Percentiles rank a stretch among this genome's conserved stretches.
phyloP scores from a whole-genome alignment of 2,797 vertebrate species.

The Molossus alvarezi region DNA sequence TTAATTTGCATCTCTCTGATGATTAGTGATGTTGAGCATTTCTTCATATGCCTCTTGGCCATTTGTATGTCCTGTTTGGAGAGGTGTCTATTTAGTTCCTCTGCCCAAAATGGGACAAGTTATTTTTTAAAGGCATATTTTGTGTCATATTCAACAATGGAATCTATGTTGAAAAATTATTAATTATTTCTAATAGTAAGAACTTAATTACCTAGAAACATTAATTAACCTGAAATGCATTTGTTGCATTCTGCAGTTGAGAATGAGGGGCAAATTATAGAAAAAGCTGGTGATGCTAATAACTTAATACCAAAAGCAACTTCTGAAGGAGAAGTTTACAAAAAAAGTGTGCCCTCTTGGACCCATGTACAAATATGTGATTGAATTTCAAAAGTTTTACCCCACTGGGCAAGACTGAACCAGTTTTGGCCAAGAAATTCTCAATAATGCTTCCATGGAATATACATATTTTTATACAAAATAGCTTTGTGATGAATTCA shows the following conservation, averaged over 20 bases:
- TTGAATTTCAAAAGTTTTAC: constrained; percentile 56
- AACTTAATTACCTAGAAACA: constrained; percentile 47
- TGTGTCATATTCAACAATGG: constrained; percentile 58
- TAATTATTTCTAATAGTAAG: constrained; percentile 60
- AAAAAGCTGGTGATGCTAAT: constrained; percentile 8
- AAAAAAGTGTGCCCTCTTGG: background rate
- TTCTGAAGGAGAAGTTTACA: constrained; percentile 15
- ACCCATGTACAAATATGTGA: constrained; percentile 31
- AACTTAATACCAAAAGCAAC: constrained; percentile 49
- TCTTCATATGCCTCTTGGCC: too few species aligned
- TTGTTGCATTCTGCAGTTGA: constrained; percentile 3
- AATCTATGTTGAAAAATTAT: constrained; percentile 64
- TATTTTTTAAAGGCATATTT: constrained; percentile 54
- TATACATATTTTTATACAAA: constrained; percentile 54
- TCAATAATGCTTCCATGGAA: constrained; percentile 41
- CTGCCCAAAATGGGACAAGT: background rate
- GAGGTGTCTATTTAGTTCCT: too few species aligned
- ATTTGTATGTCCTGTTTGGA: too few species aligned
- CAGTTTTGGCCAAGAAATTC: constrained; percentile 65
- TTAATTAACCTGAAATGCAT: constrained; percentile 39
- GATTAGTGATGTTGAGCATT: too few species aligned
- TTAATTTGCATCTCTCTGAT: too few species aligned
- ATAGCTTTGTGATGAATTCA: constrained; percentile 65
- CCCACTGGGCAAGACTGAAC: constrained; percentile 1
- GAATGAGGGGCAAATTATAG: constrained; percentile 37